Conservation (phyloP, 2,797 vertebrate genomes). For the Diplodus sargus region DNA sequence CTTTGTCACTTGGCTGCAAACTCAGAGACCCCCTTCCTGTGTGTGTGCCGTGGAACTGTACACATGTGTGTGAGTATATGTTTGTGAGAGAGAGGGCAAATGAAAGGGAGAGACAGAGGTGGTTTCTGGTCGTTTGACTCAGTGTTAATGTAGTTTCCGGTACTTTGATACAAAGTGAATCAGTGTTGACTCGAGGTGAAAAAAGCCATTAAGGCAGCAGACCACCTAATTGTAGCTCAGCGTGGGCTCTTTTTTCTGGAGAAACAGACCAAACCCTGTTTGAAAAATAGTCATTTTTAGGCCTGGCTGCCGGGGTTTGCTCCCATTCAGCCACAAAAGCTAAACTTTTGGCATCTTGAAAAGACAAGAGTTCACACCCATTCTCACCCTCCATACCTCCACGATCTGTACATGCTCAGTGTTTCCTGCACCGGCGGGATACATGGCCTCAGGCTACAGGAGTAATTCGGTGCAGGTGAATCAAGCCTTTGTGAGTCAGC, state of each 20-base stretch:
- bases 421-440: conserved; percentile 55
- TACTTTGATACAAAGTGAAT: conserved; percentile 83
- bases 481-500: conserved; percentile 66
- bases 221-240: conserved; percentile 67
- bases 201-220: conserved; percentile 60
- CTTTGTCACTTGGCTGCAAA: conserved; percentile 82
- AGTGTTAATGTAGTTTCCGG: conserved; percentile 76
- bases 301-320: neutral
- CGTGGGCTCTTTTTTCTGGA: conserved; percentile 36
- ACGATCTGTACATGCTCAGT: conserved; percentile 38
- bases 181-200: conserved; percentile 76
- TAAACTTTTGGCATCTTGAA: conserved; percentile 2
- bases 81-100: conserved; percentile 31
- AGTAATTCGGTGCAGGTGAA: conserved; percentile 71
- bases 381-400: conserved; percentile 16
- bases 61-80: conserved; percentile 6
- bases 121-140: conserved; percentile 75
- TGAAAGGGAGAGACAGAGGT: conserved; percentile 54
- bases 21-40: conserved; percentile 71
- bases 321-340: neutral
- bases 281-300: neutral
- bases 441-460: conserved; percentile 22
- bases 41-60: conserved; percentile 50
- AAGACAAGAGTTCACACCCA: neutral
- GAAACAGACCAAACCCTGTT: neutral